Percentiles rank a stretch among this genome's conserved stretches.
phyloP scores from a whole-genome alignment of 2,797 vertebrate species.

The Muraenolepis orangiensis region DNA sequence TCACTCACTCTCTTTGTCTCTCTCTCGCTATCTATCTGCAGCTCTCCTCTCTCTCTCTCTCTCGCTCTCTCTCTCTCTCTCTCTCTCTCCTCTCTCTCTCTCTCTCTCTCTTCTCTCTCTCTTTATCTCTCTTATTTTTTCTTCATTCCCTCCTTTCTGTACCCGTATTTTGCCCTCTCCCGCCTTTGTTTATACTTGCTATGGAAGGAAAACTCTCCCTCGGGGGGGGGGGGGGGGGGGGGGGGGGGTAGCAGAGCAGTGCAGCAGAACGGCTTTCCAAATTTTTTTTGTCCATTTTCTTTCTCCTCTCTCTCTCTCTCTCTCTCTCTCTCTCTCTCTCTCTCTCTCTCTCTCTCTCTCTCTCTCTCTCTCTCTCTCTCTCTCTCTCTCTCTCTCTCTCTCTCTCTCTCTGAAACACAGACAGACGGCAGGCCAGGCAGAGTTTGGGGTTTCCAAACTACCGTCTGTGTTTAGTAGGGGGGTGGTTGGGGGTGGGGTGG shows the following conservation, averaged over 20 bases:
- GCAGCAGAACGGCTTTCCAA: conserved; percentile 51
- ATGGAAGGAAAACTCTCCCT: conserved; percentile 58
- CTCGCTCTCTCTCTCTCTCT: too few species aligned
- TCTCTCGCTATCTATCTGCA: not conserved
- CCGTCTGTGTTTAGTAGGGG: not conserved
- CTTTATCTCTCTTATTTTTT: too few species aligned
- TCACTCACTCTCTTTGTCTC: not conserved
- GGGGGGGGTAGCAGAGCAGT: conserved; percentile 39
- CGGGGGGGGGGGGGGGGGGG: not conserved
- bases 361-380: conserved; percentile 21
- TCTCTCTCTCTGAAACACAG: not conserved
- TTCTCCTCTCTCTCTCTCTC: conserved; percentile 31
- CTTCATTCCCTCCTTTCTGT: not conserved
- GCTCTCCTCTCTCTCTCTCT: too few species aligned
- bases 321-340: conserved; percentile 7
- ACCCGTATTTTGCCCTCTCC: conserved; percentile 54
- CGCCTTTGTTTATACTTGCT: conserved; percentile 63
- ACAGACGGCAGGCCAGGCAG: not conserved
- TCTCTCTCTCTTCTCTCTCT: too few species aligned
- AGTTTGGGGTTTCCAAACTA: not conserved
- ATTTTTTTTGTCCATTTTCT: conserved; percentile 49
- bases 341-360: conserved; percentile 17
- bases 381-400: not conserved
- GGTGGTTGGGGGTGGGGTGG: too few species aligned
- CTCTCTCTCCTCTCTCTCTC: too few species aligned